Evolutionary conservation across 2,888 invertebrate genomes (phyloP).

Genomic region (Zootermopsis nevadensis): DNA sequence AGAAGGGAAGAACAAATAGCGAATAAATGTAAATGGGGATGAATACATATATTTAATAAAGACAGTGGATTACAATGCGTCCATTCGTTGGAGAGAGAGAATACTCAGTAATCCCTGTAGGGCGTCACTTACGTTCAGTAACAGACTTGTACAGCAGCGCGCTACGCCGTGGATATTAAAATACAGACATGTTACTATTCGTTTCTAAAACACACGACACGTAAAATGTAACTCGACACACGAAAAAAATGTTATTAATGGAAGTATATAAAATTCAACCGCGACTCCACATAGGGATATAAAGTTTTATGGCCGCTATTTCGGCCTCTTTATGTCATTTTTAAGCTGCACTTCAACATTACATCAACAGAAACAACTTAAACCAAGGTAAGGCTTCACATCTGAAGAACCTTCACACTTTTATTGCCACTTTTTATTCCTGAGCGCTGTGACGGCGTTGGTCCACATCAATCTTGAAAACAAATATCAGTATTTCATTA

Average conservation of each 20-base stretch:
- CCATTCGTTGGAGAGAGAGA: neutral
- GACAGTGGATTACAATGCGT: neutral
- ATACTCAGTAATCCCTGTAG: neutral
- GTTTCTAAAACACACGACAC: constrained; percentile 16
- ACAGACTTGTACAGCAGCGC: neutral
- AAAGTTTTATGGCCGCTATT: constrained; percentile 12
- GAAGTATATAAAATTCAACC: neutral
- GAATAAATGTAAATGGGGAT: neutral
- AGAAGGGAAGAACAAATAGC: neutral
- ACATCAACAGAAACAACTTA: neutral
- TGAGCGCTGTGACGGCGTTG: no score
- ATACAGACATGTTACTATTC: constrained; percentile 13
- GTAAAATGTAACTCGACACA: neutral
- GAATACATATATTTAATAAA: neutral
- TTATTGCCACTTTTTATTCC: no score
- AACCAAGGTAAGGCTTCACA: no score
- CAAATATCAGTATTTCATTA: no score
- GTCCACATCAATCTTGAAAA: no score
- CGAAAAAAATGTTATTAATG: neutral
- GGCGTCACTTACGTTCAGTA: neutral
- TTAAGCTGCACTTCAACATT: neutral
- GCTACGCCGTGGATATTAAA: constrained; percentile 7
- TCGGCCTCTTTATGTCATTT: neutral
- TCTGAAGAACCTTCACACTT: no score
- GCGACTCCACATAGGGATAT: neutral